These are phyloP conservation scores for Chelon labrosus DNA, from an alignment of 2,797 vertebrate species.

Conservation along the genomic window DNA sequence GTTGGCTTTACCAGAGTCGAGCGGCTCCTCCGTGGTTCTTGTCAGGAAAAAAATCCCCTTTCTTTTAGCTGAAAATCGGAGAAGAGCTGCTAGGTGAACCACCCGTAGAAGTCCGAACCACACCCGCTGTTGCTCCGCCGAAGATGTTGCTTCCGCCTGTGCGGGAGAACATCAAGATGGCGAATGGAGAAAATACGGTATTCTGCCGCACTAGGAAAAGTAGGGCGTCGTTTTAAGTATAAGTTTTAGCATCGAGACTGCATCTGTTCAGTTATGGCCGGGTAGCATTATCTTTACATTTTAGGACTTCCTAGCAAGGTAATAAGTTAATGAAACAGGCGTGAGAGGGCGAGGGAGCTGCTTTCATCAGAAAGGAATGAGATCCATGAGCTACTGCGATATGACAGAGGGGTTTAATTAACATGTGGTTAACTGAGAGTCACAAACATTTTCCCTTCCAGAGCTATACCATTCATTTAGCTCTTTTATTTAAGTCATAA, in stretches of 20 bases:
- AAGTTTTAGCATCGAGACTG: slow-evolving; percentile 26
- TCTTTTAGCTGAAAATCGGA: slow-evolving; percentile 73
- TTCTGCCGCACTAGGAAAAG: slow-evolving; percentile 85
- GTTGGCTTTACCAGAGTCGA: slow-evolving; percentile 73
- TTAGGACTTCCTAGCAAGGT: not conserved
- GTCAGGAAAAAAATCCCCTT: slow-evolving; percentile 55
- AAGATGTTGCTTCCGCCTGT: slow-evolving; percentile 80
- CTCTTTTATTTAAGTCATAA: not conserved
- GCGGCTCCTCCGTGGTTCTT: slow-evolving; percentile 76
- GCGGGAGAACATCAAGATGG: slow-evolving; percentile 86
- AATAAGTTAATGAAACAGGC: too few relatives aligned
- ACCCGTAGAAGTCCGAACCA: slow-evolving; percentile 80
- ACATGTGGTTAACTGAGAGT: slow-evolving; percentile 27
- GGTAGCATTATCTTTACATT: fast-evolving
- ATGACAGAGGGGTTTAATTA: slow-evolving; percentile 51
- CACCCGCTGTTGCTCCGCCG: slow-evolving; percentile 77
- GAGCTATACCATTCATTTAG: not conserved
- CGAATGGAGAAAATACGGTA: slow-evolving; percentile 77
- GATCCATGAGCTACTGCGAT: slow-evolving; percentile 62
- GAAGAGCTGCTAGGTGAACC: slow-evolving; percentile 78
- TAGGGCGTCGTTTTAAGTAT: slow-evolving; percentile 71
- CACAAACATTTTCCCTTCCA: slow-evolving; percentile 13
- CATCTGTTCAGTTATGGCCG: not conserved
- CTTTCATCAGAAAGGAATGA: slow-evolving; percentile 80
- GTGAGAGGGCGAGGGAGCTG: slow-evolving; percentile 66